Evolutionary conservation across 2,113 vertebrate genomes (phyloP), one percentile per base, ranked within the genome.

Genomic region (Emydocephalus ijimae): DNA sequence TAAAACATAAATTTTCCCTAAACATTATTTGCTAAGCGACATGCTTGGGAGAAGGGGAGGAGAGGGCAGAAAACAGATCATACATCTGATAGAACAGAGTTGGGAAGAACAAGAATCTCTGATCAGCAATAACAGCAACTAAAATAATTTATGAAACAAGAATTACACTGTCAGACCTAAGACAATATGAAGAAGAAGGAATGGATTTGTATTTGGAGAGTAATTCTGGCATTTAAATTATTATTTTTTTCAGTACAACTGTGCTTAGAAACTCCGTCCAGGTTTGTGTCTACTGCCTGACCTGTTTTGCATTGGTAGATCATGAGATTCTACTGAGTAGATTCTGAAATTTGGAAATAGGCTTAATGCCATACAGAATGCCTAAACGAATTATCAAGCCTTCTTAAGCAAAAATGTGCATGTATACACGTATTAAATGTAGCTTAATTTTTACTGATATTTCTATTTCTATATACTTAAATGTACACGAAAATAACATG

Each of bases 381-480:
- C 50, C 48, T 91, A 88, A 85, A 89, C 26, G 15, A 39, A 12
- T 21, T 34, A 69, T 88, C 50, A 57, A 92, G 85, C 52, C 43
- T 48, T 89, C 89, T 93, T 57, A 26, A 93, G 23, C 88, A 92
- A 88, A 85, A 24, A 45, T 87, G 21, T 87, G 26, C 26, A 87
- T 52, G 86, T 26, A 29, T 24, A 85, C 10, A 11, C 26, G 14
- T 64, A 15, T 69, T 69, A 69, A 69, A 74, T 5, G 14, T 69
- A 69, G 69, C n/a, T 74, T 74, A 20, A 74, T 45, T 24, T 1
- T 21, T 64, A 24, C 61, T 90, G 91, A 69, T 91, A 14, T 12
- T 88, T 90, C 43, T 74, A 91, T 10, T 88, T 91, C 52, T 61
- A 91, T 20, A 3, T 7, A 18, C 26, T 29, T 93, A 92, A 52